Evolutionary conservation across 2,888 invertebrate genomes (phyloP).

Genomic region (Eristalis arbustorum): DNA sequence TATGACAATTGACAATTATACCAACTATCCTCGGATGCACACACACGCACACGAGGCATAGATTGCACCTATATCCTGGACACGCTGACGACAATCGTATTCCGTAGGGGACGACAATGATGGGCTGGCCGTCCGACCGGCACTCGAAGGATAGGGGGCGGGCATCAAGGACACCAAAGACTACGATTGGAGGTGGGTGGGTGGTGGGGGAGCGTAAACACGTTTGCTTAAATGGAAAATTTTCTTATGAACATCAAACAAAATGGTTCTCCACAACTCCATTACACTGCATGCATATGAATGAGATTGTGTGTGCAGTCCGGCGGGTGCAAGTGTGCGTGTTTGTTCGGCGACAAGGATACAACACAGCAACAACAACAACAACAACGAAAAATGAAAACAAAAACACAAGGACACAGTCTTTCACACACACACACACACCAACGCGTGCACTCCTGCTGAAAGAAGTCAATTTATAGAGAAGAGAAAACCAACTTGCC

Average conservation of each 20-base stretch:
- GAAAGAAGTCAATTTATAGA: conserved; percentile 49
- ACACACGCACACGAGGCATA: conserved; percentile 32
- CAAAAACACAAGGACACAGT: not conserved
- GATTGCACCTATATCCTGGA: conserved; percentile 28
- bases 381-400: not conserved
- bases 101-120: conserved; percentile 37
- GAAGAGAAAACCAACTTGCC: conserved; percentile 42
- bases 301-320: conserved; percentile 27
- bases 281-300: conserved; percentile 59
- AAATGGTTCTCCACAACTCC: conserved; percentile 56
- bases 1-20: not conserved
- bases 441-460: too few species aligned
- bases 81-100: conserved; percentile 49
- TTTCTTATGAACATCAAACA: conserved; percentile 63
- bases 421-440: not conserved
- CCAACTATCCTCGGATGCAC: not conserved
- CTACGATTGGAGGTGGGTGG: not conserved
- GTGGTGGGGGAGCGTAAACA: conserved; percentile 47
- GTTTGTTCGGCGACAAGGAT: conserved; percentile 3
- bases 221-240: conserved; percentile 59
- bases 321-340: not conserved
- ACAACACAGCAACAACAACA: not conserved
- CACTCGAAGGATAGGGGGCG: not conserved
- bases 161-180: not conserved
- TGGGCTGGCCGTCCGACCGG: conserved; percentile 3